Evolutionary conservation across 1,140 invertebrate species (phyloP).

Genomic region (Diabrotica undecimpunctata): DNA sequence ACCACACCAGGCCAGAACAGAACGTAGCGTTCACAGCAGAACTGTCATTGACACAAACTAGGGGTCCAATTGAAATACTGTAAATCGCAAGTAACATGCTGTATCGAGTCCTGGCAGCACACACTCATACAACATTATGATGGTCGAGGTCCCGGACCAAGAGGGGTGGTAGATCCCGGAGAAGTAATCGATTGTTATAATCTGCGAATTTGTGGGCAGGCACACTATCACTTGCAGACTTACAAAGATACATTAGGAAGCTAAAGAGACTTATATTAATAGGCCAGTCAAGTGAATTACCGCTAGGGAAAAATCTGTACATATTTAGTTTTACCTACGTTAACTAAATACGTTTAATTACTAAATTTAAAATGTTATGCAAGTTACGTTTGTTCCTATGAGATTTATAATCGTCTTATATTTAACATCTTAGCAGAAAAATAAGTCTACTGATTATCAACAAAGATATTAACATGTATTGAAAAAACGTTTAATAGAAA

Average conservation of each 20-base stretch:
- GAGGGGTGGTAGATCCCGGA: neutral
- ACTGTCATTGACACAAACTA: neutral
- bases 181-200: neutral
- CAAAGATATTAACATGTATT: no score
- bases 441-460: no score
- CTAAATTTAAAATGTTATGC: no score
- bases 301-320: no score
- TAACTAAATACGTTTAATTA: no score
- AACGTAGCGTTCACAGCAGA: neutral
- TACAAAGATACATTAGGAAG: neutral
- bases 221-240: neutral
- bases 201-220: neutral
- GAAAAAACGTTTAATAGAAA: no score
- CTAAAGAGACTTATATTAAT: no score
- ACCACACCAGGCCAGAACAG: neutral
- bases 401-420: no score
- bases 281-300: no score
- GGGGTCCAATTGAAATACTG: conserved; percentile 1
- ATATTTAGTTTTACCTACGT: no score
- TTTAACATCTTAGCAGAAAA: no score
- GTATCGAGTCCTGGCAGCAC: neutral
- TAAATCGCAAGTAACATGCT: conserved; percentile 2
- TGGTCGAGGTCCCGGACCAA: neutral
- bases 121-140: neutral
- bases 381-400: no score